A percentile compares a stretch with the other conserved stretches of the same genome.
Conservation (phyloP, 2,113 vertebrate species). For the Nanorana parkeri region DNA sequence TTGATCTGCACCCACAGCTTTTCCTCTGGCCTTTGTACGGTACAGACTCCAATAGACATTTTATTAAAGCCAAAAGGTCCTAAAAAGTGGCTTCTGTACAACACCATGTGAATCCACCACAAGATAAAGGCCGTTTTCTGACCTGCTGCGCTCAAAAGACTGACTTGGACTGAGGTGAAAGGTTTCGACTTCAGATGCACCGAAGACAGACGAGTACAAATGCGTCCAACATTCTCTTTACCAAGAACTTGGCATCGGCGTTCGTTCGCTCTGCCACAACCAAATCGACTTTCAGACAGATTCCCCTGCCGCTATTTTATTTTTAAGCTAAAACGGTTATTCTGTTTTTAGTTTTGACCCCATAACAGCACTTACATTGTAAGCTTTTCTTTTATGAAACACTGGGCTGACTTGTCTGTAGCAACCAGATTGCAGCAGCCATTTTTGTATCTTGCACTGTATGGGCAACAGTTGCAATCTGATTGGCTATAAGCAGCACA, state of each 20-base stretch:
- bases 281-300: no score
- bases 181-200: not conserved
- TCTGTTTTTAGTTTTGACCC: not conserved
- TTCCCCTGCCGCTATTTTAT: not conserved
- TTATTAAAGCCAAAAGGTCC: conserved; percentile 12
- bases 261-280: no score
- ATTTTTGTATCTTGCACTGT: no score
- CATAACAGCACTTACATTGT: conserved; percentile 40
- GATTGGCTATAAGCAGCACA: no score
- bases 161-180: conserved; percentile 2
- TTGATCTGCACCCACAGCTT: conserved; percentile 65
- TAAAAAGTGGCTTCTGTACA: conserved; percentile 53
- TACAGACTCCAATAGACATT: conserved; percentile 71
- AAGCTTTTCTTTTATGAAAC: not conserved
- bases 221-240: not conserved
- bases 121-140: not conserved
- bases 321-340: not conserved
- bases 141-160: not conserved
- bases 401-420: no score
- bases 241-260: no score
- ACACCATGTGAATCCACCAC: not conserved
- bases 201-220: conserved; percentile 13
- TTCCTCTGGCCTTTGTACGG: conserved; percentile 67
- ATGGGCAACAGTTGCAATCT: no score
- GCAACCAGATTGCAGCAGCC: no score